phyloP scores from a whole-genome alignment of 2,888 invertebrate genomes.

The Drosophila cognata region DNA sequence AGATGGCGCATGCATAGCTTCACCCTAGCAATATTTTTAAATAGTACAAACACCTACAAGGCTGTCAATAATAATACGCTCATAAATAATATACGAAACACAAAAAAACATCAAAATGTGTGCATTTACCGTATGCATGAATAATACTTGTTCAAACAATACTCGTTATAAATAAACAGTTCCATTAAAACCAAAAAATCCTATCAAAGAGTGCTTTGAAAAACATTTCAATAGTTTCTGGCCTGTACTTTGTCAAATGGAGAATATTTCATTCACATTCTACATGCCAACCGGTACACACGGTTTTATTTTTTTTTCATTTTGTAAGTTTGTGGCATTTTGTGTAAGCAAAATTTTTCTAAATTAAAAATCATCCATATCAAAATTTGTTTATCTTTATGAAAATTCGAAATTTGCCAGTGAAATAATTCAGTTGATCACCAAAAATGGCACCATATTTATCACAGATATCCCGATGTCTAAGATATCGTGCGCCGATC shows the following conservation, averaged over 20 bases:
- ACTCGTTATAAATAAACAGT: neutral
- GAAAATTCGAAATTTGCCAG: slow-evolving; percentile 13
- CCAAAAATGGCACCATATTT: slow-evolving; percentile 48
- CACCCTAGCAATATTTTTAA: neutral
- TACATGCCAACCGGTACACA: slow-evolving; percentile 6
- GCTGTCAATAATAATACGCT: neutral
- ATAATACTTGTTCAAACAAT: neutral
- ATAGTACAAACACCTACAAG: neutral
- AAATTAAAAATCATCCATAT: slow-evolving; percentile 16
- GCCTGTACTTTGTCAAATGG: neutral
- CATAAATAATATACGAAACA: neutral
- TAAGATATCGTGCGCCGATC: slow-evolving; percentile 62
- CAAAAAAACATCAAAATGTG: neutral
- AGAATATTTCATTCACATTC: slow-evolving; percentile 3
- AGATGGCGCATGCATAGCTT: neutral
- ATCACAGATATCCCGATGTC: slow-evolving; percentile 68
- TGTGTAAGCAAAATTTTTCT: neutral
- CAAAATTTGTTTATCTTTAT: slow-evolving; percentile 3
- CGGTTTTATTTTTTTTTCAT: neutral
- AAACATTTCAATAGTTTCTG: neutral
- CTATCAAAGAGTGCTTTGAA: slow-evolving; percentile 17
- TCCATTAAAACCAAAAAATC: neutral
- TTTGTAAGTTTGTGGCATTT: slow-evolving; percentile 1
- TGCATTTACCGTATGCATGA: neutral
- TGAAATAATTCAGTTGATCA: neutral